phyloP scores from a whole-genome alignment of 2,797 vertebrate species.

The Myripristis jacobus region DNA sequence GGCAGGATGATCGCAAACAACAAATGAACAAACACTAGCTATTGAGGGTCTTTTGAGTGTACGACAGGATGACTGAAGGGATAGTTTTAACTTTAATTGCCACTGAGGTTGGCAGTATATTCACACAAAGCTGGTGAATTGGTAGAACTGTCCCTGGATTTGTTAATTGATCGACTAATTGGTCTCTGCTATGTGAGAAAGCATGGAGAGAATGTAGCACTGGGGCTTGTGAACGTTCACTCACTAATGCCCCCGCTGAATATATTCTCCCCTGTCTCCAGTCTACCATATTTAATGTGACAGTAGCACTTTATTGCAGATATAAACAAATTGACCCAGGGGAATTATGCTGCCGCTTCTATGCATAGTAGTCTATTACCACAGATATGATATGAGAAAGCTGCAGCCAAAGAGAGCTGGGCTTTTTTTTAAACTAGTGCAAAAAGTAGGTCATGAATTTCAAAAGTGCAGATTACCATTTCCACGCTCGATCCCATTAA shows the following conservation, averaged over 20 bases:
- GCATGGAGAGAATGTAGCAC: slow-evolving; percentile 23
- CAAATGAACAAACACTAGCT: not conserved
- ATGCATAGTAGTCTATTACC: slow-evolving; percentile 59
- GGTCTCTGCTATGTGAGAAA: slow-evolving; percentile 55
- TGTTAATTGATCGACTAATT: slow-evolving; percentile 65
- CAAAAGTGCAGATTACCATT: slow-evolving; percentile 82
- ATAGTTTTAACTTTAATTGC: not conserved
- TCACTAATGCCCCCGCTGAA: slow-evolving; percentile 49
- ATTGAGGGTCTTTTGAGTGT: not conserved
- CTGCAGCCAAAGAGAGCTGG: slow-evolving; percentile 45
- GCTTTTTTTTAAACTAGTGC: slow-evolving; percentile 71
- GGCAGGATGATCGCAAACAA: not conserved
- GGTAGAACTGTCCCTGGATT: slow-evolving; percentile 27
- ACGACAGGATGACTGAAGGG: not conserved
- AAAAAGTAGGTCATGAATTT: slow-evolving; percentile 84
- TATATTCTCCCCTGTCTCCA: slow-evolving; percentile 54
- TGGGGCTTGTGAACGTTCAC: slow-evolving; percentile 32
- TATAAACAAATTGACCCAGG: slow-evolving; percentile 73
- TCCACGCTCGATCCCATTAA: slow-evolving; percentile 77
- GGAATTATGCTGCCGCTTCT: slow-evolving; percentile 61
- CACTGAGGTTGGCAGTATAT: not conserved
- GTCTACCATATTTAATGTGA: slow-evolving; percentile 68
- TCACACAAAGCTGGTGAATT: slow-evolving; percentile 10
- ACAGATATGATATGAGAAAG: slow-evolving; percentile 60
- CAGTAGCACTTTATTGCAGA: slow-evolving; percentile 70